A percentile compares a stretch with the other conserved stretches of the same genome.
These are phyloP conservation scores for Leptothorax acervorum DNA, from an alignment of 2,888 invertebrate genomes.

Conservation along the genomic window DNA sequence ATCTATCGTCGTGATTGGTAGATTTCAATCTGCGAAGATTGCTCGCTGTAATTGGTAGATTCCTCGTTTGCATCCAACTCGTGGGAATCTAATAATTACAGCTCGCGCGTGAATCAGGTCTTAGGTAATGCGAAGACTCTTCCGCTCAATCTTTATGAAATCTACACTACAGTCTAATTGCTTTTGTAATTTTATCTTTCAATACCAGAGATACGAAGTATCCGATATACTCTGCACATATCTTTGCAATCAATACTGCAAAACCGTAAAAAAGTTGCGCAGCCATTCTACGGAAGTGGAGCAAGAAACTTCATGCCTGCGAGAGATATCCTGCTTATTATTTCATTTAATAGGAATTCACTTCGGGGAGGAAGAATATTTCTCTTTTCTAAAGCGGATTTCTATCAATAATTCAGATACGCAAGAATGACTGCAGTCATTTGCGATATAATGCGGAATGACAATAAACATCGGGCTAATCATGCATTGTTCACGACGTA, in stretches of 20 bases:
- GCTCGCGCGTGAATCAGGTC: constrained; percentile 12
- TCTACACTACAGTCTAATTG: neutral
- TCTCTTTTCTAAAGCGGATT: neutral
- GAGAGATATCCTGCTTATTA: neutral
- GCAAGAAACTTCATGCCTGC: neutral
- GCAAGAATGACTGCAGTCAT: neutral
- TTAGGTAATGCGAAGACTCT: neutral
- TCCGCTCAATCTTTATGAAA: neutral
- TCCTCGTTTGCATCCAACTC: constrained; percentile 62
- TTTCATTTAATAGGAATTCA: neutral
- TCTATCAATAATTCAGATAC: neutral
- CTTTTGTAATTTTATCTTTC: neutral
- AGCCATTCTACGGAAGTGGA: neutral
- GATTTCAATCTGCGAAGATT: constrained; percentile 66
- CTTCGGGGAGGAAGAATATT: neutral
- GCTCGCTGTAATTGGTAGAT: constrained; percentile 65
- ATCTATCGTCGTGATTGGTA: constrained; percentile 48
- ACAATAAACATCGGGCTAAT: constrained; percentile 27
- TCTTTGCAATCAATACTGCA: neutral
- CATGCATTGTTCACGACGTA: constrained; percentile 24
- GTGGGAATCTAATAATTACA: constrained; percentile 31
- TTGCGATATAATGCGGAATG: constrained; percentile 22
- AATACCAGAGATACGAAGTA: neutral
- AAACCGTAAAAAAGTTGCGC: neutral
- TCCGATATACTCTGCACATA: neutral